Evolutionary conservation across 2,113 vertebrate genomes (phyloP).

Genomic region (Laterallus jamaicensis): DNA sequence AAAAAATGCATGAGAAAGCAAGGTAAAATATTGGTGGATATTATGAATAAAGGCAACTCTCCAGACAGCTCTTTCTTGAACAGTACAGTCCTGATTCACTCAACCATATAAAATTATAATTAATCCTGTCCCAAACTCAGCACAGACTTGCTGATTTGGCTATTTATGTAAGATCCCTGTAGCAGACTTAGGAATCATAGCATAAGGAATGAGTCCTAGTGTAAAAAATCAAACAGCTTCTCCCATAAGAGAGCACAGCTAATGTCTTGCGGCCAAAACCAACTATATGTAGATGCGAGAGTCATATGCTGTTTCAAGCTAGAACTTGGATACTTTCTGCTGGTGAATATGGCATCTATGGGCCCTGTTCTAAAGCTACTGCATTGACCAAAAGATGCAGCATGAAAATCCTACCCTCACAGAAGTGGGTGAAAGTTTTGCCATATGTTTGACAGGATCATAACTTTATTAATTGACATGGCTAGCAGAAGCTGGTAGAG

Average conservation of each 20-base stretch:
- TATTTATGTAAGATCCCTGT: conserved; percentile 19
- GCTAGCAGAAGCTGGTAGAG: not conserved
- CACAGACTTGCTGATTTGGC: conserved; percentile 13
- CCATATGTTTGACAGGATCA: not conserved
- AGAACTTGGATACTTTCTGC: not conserved
- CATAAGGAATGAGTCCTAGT: not conserved
- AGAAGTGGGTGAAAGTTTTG: not conserved
- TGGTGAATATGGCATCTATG: not conserved
- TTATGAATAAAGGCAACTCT: conserved; percentile 7
- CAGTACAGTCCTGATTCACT: not conserved
- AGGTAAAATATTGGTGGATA: not conserved
- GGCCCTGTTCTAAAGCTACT: not conserved
- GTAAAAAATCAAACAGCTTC: not conserved
- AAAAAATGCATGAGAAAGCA: not conserved
- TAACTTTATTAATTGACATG: not conserved
- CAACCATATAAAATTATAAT: conserved; percentile 38
- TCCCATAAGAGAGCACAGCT: not conserved
- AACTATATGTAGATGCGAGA: not conserved
- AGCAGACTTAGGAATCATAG: not conserved
- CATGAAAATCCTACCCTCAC: not conserved
- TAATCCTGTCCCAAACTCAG: conserved; percentile 21
- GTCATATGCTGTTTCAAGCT: not conserved
- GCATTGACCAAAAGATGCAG: not conserved
- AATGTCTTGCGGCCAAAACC: not conserved
- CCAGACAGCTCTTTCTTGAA: not conserved